Conservation (phyloP, 1,140 invertebrate genomes). For the Lethrus apterus region DNA sequence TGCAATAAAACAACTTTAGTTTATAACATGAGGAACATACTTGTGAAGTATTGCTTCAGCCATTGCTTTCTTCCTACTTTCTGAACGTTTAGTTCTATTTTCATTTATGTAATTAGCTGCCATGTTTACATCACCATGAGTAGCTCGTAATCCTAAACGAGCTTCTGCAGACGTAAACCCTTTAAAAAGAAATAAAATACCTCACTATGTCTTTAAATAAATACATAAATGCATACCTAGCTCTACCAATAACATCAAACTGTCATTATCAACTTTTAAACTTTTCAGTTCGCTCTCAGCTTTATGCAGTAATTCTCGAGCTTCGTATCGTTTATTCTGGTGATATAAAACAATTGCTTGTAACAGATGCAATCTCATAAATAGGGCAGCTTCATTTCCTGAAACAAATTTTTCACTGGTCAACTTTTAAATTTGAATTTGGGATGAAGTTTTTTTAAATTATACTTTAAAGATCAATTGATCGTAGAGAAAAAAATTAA, state of each 20-base stretch:
- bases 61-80: conserved; percentile 46
- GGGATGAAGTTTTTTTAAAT: too few relatives aligned
- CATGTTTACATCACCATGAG: conserved; percentile 48
- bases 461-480: too few relatives aligned
- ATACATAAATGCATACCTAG: conserved; percentile 41
- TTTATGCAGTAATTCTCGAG: conserved; percentile 48
- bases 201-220: conserved; percentile 35
- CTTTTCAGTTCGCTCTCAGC: conserved; percentile 53
- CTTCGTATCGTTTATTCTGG: conserved; percentile 55
- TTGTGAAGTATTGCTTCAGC: conserved; percentile 45
- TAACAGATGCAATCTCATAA: conserved; percentile 67
- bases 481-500: too few relatives aligned
- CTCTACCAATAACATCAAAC: conserved; percentile 47
- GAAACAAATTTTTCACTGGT: too few relatives aligned
- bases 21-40: conserved; percentile 29
- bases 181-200: conserved; percentile 33
- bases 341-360: conserved; percentile 72
- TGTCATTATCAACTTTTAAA: conserved; percentile 55
- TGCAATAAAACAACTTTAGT: not conserved
- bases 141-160: conserved; percentile 56
- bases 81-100: conserved; percentile 45
- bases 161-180: conserved; percentile 59
- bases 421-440: too few relatives aligned
- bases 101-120: conserved; percentile 59
- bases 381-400: conserved; percentile 63